Base-by-base conservation (phyloP, 2,888 invertebrate genomes). In the Keiferia lycopersicella region DNA sequence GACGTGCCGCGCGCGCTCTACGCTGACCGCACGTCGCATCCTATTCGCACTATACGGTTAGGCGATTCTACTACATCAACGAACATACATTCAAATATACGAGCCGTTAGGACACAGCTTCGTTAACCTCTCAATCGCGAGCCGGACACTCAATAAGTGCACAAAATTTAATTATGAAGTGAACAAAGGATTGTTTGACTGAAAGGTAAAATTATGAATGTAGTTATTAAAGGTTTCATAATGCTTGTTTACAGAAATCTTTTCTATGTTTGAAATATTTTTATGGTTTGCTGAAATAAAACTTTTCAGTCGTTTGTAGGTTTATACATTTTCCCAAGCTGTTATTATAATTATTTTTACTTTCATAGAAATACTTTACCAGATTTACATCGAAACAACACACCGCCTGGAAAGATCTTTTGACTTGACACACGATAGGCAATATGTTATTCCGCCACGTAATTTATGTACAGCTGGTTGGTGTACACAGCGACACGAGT, bases 101-200 rank as follows among this genome's bases (percentile, higher is more conserved):
- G 18, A 39, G 60, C 53, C 61, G 26, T 14, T 53, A 51, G 39
- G 26, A 56, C 38, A 12, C 38, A 50, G 39, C 53, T 45, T 66
- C 50, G 61, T 57, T 61, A 51, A 62, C 22, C 26, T 45, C 59
- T 58, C 30, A 48, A 64, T 64, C 26, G 26, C 58, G n/a, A 56
- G 57, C 18, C 53, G 66, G 66, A 66, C 66, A 65, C 64, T 83
- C 70, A 71, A 77, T 78, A 78, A 80, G 88, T 88, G 89, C 76
- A 75, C 71, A 76, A 61, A 78, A 82, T 80, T 81, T 69, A 81
- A 80, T 83, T 79, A 88, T 87, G 86, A 77, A 85, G 88, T 87
- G 89, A 88, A 86, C 87, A 86, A 87, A 81, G 86, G 86, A 88
- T 86, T 87, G 80, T 80, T 76, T 66, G 71, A 71, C 68, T 74